Conservation (phyloP, 2,797 vertebrate genomes). For the Sebastes baramenuke region DNA sequence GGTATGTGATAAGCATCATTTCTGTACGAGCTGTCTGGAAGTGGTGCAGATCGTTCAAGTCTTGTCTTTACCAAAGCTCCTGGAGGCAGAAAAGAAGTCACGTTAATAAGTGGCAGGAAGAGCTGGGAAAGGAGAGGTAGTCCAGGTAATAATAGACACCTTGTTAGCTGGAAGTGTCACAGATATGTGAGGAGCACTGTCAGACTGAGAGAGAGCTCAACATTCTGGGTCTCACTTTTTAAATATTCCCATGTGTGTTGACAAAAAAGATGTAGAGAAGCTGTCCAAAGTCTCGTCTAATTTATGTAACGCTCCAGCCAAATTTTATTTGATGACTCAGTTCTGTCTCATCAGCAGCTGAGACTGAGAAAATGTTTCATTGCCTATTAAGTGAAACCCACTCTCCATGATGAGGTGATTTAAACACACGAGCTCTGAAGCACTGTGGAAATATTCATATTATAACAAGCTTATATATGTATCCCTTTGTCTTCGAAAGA, state of each 20-base stretch:
- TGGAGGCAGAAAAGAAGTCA: slow-evolving; percentile 19
- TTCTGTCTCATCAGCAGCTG: slow-evolving; percentile 62
- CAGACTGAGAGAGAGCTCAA: slow-evolving; percentile 15
- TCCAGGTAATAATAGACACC: slow-evolving; percentile 54
- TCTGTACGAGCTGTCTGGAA: slow-evolving; percentile 18
- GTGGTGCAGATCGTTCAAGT: slow-evolving; percentile 9
- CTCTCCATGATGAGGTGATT: slow-evolving; percentile 21
- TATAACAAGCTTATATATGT: not conserved
- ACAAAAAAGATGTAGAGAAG: slow-evolving; percentile 45
- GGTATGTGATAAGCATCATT: slow-evolving; percentile 7
- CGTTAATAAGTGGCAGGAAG: slow-evolving; percentile 28
- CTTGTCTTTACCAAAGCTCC: slow-evolving; percentile 31
- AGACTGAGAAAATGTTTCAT: slow-evolving; percentile 47
- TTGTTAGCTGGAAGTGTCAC: slow-evolving; percentile 53
- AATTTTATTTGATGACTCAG: slow-evolving; percentile 61
- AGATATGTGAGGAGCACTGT: slow-evolving; percentile 34
- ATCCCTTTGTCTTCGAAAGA: not conserved
- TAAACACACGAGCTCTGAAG: not conserved
- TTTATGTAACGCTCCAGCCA: slow-evolving; percentile 51
- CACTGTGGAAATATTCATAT: not conserved
- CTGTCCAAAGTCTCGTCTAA: slow-evolving; percentile 50
- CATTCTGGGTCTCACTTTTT: slow-evolving; percentile 30
- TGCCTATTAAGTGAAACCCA: slow-evolving; percentile 4
- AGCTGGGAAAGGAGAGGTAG: slow-evolving; percentile 18
- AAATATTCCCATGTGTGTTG: slow-evolving; percentile 47